Evolutionary conservation across 1,140 invertebrate species (phyloP).

Genomic region (Vollenhovia emeryi): DNA sequence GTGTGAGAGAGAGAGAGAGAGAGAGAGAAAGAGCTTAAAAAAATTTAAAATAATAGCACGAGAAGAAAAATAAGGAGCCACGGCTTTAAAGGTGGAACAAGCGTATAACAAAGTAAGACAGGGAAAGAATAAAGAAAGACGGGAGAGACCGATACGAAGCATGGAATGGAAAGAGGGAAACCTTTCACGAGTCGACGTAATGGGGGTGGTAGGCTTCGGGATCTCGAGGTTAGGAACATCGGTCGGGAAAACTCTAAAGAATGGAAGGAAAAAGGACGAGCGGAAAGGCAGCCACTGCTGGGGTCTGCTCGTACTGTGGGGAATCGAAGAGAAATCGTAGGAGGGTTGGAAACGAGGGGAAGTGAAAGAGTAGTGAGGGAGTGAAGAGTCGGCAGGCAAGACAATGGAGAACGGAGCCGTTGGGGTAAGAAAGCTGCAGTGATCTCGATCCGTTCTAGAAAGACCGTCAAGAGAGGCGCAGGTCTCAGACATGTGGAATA

Average conservation of each 20-base stretch:
- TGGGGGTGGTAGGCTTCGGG: constrained; percentile 71
- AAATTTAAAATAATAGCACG: neutral
- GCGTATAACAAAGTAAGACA: neutral
- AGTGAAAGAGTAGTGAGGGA: neutral
- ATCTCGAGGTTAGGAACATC: constrained; percentile 69
- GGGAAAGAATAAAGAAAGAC: neutral
- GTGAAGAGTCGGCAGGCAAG: neutral
- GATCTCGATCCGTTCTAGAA: neutral
- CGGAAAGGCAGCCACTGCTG: neutral
- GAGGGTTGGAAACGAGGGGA: neutral
- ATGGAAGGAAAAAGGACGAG: constrained; percentile 21
- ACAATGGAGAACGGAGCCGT: neutral
- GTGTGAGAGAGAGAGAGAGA: neutral
- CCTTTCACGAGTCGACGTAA: constrained; percentile 68
- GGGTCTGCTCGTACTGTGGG: neutral
- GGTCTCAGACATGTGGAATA: neutral
- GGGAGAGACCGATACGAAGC: neutral
- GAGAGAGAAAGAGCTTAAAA: neutral
- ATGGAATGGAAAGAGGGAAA: constrained; percentile 55
- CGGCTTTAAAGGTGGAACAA: neutral
- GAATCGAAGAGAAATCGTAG: constrained; percentile 11
- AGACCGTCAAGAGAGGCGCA: neutral
- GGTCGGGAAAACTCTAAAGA: constrained; percentile 42
- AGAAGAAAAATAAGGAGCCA: neutral
- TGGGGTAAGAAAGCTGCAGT: constrained; percentile 2